phyloP scores from a whole-genome alignment of 1,140 invertebrate genomes.

The Rhynchophorus ferrugineus region DNA sequence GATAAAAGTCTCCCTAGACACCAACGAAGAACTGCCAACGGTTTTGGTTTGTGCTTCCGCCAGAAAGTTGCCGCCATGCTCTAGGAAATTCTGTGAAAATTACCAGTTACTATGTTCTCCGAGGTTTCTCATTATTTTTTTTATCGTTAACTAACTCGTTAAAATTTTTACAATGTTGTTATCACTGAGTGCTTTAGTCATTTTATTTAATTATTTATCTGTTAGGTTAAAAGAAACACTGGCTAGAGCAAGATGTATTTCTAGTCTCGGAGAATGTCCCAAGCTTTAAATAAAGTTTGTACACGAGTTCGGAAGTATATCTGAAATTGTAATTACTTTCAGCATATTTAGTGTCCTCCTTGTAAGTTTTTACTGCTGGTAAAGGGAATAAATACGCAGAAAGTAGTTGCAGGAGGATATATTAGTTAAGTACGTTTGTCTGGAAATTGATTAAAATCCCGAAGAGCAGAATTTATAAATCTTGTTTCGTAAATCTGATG shows the following conservation, averaged over 20 bases:
- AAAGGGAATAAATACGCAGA: slow-evolving; percentile 32
- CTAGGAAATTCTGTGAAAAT: background rate
- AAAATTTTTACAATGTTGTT: no score
- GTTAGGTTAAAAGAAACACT: no score
- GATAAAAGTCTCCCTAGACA: slow-evolving; percentile 2
- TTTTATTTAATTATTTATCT: no score
- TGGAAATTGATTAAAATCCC: no score
- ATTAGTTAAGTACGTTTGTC: slow-evolving; percentile 19
- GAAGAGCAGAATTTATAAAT: no score
- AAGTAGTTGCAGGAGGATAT: slow-evolving; percentile 18
- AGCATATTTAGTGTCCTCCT: slow-evolving; percentile 35
- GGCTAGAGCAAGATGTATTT: no score
- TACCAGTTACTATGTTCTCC: background rate
- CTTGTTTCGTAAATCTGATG: no score
- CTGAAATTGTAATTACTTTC: slow-evolving; percentile 37
- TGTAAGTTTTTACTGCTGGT: slow-evolving; percentile 35
- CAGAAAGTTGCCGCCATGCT: background rate
- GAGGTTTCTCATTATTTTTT: background rate
- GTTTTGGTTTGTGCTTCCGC: background rate
- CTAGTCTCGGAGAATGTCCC: background rate
- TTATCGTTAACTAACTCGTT: no score
- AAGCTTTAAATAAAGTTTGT: slow-evolving; percentile 21
- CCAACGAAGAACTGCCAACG: slow-evolving; percentile 2
- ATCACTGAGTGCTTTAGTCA: no score
- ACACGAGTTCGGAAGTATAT: slow-evolving; percentile 33